Evolutionary conservation across 2,888 invertebrate species (phyloP).

Genomic region (Tetanocera ferruginea): DNA sequence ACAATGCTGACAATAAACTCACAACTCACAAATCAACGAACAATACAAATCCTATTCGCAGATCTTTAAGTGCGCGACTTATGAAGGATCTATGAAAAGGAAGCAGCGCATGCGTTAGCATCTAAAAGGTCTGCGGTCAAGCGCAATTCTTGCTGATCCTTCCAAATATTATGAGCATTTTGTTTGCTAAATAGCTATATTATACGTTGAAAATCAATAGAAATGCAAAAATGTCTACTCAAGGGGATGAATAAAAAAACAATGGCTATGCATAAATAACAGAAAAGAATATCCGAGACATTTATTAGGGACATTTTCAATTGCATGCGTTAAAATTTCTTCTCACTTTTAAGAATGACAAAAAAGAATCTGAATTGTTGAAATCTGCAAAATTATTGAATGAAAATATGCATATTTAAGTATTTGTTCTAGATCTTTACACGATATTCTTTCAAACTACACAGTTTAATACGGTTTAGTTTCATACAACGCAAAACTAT

Average conservation of each 20-base stretch:
- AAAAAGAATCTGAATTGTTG: not conserved
- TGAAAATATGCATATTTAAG: no score
- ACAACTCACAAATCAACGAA: not conserved
- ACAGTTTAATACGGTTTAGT: no score
- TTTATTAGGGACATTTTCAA: not conserved
- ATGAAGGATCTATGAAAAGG: not conserved
- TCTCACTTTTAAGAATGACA: not conserved
- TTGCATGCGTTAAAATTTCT: not conserved
- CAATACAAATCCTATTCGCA: slow-evolving; percentile 13
- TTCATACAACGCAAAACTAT: no score
- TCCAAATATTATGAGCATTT: slow-evolving; percentile 13
- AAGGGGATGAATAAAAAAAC: not conserved
- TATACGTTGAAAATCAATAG: slow-evolving; percentile 8
- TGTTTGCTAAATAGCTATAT: not conserved
- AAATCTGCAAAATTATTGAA: no score
- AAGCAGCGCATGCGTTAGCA: not conserved
- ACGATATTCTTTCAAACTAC: no score
- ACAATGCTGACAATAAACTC: not conserved
- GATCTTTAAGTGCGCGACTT: no score
- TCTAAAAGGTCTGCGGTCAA: not conserved
- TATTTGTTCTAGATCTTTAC: no score
- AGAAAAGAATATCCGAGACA: not conserved
- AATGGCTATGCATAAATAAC: not conserved
- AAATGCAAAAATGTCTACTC: not conserved
- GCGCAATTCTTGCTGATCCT: not conserved